phyloP scores from a whole-genome alignment of 23 tunicate species.

The Phallusia fumigata region DNA sequence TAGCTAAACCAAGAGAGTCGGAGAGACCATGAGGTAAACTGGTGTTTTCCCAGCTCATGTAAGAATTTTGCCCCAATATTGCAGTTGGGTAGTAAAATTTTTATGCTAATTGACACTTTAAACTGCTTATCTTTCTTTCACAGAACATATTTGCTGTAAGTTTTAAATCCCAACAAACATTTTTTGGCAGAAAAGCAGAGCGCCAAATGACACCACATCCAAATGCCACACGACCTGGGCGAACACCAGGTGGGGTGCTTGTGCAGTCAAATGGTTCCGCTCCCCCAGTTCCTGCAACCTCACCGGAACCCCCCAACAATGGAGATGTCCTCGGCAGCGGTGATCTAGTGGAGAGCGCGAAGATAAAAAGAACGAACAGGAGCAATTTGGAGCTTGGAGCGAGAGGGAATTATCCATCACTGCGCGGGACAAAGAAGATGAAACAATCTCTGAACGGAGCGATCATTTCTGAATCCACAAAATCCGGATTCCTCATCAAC shows the following conservation, averaged over 20 bases:
- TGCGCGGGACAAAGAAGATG: conserved; percentile 29
- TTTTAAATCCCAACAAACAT: no score
- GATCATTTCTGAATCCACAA: conserved; percentile 13
- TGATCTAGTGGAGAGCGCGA: background rate
- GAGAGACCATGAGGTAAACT: no score
- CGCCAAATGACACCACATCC: conserved; percentile 96
- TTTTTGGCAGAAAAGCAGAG: conserved; percentile 38
- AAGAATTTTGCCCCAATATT: no score
- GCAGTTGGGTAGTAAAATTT: no score
- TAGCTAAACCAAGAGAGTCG: no score
- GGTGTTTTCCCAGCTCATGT: no score
- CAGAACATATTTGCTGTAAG: no score
- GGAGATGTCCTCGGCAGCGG: background rate
- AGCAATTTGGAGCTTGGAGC: conserved; percentile 1
- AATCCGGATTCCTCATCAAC: background rate
- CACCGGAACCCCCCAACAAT: conserved; percentile 1
- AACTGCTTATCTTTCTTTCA: no score
- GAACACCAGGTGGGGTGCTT: background rate
- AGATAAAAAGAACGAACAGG: background rate
- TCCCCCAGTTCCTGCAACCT: background rate
- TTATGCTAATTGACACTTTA: no score
- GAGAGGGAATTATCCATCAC: conserved; percentile 31
- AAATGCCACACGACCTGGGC: conserved; percentile 19
- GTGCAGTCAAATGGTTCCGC: background rate
- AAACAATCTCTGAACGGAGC: conserved; percentile 32